A percentile compares a stretch with the other conserved stretches of the same genome.
Conservation (phyloP, 2,113 vertebrate species). For the Salvelinus fontinalis region DNA sequence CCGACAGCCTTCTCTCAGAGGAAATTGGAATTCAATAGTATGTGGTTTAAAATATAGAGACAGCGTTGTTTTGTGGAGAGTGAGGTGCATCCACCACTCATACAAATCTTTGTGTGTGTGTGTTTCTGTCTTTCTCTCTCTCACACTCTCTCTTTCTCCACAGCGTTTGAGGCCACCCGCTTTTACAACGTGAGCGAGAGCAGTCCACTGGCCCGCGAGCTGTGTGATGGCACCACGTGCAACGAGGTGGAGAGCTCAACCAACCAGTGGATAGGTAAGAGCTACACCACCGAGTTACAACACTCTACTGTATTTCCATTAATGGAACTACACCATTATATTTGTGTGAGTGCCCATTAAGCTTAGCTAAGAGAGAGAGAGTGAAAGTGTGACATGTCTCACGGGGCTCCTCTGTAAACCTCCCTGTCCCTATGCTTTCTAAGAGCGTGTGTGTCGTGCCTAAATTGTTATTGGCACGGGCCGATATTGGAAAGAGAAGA, state of each 20-base stretch:
- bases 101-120: constrained; percentile 12
- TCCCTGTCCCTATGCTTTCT: constrained; percentile 8
- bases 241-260: constrained; percentile 90
- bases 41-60: background rate
- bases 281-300: background rate
- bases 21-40: constrained; percentile 20
- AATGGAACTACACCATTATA: no score
- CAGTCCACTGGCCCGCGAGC: constrained; percentile 85
- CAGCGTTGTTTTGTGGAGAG: background rate
- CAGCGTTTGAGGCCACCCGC: constrained; percentile 90
- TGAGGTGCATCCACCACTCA: constrained; percentile 10
- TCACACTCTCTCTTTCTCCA: constrained; percentile 2
- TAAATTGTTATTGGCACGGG: background rate
- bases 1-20: constrained; percentile 14
- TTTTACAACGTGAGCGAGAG: constrained; percentile 92
- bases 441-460: background rate
- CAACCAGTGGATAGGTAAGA: constrained; percentile 85
- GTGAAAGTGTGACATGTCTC: background rate
- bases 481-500: no score
- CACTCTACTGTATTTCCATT: no score
- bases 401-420: background rate
- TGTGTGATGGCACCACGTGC: constrained; percentile 87
- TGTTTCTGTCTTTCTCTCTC: constrained; percentile 35
- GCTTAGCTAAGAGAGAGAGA: background rate
- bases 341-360: no score